These are phyloP conservation scores for Artibeus lituratus DNA, from an alignment of 2,797 vertebrate species.

Conservation along the genomic window DNA sequence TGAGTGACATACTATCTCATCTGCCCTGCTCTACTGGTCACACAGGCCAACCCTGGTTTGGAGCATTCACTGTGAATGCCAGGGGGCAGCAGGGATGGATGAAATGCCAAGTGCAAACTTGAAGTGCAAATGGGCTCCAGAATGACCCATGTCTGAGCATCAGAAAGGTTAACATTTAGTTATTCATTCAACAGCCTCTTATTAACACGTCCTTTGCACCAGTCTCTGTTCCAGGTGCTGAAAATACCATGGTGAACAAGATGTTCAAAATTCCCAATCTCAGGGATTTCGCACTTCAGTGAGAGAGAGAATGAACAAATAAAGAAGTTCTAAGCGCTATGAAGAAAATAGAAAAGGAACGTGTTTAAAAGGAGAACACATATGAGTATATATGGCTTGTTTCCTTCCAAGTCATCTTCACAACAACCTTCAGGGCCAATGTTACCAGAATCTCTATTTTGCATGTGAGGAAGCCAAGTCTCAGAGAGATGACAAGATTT, in stretches of 20 bases:
- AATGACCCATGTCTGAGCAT: neutral
- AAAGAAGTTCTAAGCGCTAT: neutral
- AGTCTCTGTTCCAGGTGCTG: slow-evolving; percentile 51
- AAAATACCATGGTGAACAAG: neutral
- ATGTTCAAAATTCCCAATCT: neutral
- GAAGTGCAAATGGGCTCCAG: neutral
- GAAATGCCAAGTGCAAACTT: neutral
- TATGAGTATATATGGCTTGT: no score
- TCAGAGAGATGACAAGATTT: neutral
- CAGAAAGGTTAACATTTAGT: neutral
- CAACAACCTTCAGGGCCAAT: no score
- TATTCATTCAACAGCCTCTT: neutral
- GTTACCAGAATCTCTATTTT: neutral
- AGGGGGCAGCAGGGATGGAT: neutral
- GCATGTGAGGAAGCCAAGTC: neutral
- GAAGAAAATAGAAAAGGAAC: neutral
- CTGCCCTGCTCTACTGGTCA: neutral
- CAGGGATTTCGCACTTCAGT: neutral
- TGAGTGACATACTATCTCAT: neutral
- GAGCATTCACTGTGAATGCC: neutral
- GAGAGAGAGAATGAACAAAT: neutral
- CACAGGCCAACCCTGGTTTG: neutral
- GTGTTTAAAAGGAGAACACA: neutral
- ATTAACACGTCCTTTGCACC: neutral
- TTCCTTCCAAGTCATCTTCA: neutral